phyloP scores from a whole-genome alignment of 1,140 invertebrate genomes.

The Procambarus virginalis region DNA sequence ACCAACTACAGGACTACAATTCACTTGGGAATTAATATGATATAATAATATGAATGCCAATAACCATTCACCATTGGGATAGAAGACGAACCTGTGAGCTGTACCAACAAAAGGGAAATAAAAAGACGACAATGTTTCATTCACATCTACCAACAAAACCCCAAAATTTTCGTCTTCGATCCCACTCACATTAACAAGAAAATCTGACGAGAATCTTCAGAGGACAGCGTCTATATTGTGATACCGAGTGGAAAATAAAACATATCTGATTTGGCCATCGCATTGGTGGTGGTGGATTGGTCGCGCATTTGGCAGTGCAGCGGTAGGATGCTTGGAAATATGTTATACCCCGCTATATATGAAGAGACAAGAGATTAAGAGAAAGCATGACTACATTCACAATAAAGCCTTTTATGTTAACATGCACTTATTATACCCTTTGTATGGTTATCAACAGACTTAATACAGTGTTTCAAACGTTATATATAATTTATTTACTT shows the following conservation, averaged over 20 bases:
- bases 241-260: slow-evolving; percentile 56
- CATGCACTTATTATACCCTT: slow-evolving; percentile 37
- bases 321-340: not conserved
- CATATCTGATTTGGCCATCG: slow-evolving; percentile 35
- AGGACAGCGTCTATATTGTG: slow-evolving; percentile 60
- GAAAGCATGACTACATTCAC: slow-evolving; percentile 55
- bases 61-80: slow-evolving; percentile 54
- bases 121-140: slow-evolving; percentile 1
- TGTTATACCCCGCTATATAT: not conserved
- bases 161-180: slow-evolving; percentile 56
- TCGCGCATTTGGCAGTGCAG: slow-evolving; percentile 22
- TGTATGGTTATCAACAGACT: slow-evolving; percentile 45
- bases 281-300: slow-evolving; percentile 8
- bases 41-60: slow-evolving; percentile 67
- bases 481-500: slow-evolving; percentile 23
- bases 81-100: slow-evolving; percentile 47
- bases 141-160: slow-evolving; percentile 37
- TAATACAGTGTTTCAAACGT: slow-evolving; percentile 39
- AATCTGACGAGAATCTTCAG: slow-evolving; percentile 67
- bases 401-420: slow-evolving; percentile 46
- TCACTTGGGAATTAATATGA: slow-evolving; percentile 68
- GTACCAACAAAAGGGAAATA: slow-evolving; percentile 15
- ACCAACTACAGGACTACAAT: slow-evolving; percentile 63
- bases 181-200: slow-evolving; percentile 66
- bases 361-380: slow-evolving; percentile 31